Percentiles rank a stretch among this genome's conserved stretches.
These are phyloP conservation scores for Chaetodon trifascialis DNA, from an alignment of 2,113 vertebrate species.

Conservation along the genomic window DNA sequence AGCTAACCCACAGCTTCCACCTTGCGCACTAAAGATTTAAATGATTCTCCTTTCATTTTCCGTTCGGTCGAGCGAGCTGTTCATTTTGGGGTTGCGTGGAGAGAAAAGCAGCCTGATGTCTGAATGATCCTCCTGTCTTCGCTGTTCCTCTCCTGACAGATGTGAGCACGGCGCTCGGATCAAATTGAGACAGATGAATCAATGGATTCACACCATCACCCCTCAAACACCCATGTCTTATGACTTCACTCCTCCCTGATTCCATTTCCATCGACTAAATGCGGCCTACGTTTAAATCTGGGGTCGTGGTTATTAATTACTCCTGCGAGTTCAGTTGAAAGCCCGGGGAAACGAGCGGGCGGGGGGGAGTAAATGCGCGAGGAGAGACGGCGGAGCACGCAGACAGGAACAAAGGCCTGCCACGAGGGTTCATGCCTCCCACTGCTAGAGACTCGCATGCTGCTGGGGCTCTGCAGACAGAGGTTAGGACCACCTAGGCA, in stretches of 20 bases:
- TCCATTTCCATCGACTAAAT: slow-evolving; percentile 72
- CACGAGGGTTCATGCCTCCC: slow-evolving; percentile 74
- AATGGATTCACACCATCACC: slow-evolving; percentile 67
- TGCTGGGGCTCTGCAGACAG: slow-evolving; percentile 63
- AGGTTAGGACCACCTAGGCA: slow-evolving; percentile 81
- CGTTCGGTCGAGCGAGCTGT: neutral
- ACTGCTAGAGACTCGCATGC: slow-evolving; percentile 63
- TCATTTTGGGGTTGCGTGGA: neutral
- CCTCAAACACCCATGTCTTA: slow-evolving; percentile 65
- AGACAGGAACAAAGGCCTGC: slow-evolving; percentile 78
- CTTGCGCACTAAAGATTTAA: neutral
- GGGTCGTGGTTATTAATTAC: slow-evolving; percentile 80
- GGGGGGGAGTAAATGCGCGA: slow-evolving; percentile 48
- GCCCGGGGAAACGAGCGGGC: slow-evolving; percentile 55
- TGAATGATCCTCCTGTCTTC: neutral
- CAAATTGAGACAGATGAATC: slow-evolving; percentile 69
- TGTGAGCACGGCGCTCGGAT: slow-evolving; percentile 42
- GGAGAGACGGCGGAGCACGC: slow-evolving; percentile 57
- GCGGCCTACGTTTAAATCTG: slow-evolving; percentile 70
- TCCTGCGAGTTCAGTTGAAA: slow-evolving; percentile 72
- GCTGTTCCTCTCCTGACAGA: slow-evolving; percentile 32
- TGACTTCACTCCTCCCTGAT: slow-evolving; percentile 69
- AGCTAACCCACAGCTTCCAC: neutral
- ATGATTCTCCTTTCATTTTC: neutral
- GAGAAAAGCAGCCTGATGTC: slow-evolving; percentile 9